phyloP scores from a whole-genome alignment of 2,888 invertebrate genomes.

The Teleogryllus oceanicus region DNA sequence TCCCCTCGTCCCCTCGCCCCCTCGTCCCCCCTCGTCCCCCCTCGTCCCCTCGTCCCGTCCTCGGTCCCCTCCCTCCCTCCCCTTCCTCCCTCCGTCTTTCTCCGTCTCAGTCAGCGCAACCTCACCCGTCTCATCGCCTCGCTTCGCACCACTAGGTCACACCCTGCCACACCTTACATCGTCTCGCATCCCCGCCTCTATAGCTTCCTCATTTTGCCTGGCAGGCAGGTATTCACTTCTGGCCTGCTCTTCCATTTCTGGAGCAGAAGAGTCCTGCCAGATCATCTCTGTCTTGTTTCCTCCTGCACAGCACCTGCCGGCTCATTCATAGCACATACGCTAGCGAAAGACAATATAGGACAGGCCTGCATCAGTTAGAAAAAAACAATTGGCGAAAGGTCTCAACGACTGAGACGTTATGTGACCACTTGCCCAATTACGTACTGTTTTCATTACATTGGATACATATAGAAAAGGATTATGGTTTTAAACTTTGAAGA shows the following conservation, averaged over 20 bases:
- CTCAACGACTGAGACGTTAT: too few relatives aligned
- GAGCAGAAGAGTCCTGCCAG: neutral
- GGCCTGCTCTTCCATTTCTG: neutral
- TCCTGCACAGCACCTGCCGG: neutral
- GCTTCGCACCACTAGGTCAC: neutral
- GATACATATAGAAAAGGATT: too few relatives aligned
- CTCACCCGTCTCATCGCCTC: neutral
- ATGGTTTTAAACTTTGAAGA: too few relatives aligned
- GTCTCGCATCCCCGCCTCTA: neutral
- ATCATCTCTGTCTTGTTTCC: neutral
- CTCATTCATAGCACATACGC: too few relatives aligned
- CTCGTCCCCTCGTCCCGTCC: neutral
- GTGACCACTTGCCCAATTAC: too few relatives aligned
- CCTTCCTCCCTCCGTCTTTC: neutral
- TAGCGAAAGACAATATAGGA: too few relatives aligned
- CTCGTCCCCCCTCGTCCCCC: fast-evolving
- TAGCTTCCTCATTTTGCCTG: neutral
- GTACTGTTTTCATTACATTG: too few relatives aligned
- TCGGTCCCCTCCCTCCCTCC: neutral
- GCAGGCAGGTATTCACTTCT: neutral
- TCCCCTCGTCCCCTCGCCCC: neutral
- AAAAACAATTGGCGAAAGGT: too few relatives aligned
- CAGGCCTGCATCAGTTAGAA: too few relatives aligned
- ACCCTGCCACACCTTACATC: neutral
- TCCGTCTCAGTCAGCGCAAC: neutral